Percentiles rank a stretch among this genome's conserved stretches.
Conservation (phyloP, 2,888 invertebrate species). For the Aphidoletes aphidimyza region DNA sequence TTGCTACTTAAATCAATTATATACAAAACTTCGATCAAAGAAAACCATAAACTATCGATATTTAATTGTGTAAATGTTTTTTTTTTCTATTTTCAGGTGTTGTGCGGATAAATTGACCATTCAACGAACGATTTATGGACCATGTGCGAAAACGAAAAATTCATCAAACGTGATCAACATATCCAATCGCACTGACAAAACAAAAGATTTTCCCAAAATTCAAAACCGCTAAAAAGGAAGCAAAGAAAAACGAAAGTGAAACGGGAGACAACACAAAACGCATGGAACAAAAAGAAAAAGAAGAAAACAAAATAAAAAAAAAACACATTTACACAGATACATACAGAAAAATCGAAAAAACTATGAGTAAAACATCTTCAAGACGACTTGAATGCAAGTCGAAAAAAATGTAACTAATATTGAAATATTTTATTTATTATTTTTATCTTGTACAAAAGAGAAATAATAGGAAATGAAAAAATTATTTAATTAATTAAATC, state of each 20-base stretch:
- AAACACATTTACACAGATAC: neutral
- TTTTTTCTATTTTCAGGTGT: slow-evolving; percentile 4
- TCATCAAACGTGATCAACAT: slow-evolving; percentile 45
- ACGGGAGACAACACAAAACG: neutral
- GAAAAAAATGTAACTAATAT: slow-evolving; percentile 49
- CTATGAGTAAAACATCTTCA: neutral
- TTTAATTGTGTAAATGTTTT: neutral
- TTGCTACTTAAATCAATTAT: too few relatives aligned
- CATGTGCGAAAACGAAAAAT: slow-evolving; percentile 14
- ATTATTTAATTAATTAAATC: neutral
- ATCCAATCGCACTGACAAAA: slow-evolving; percentile 33
- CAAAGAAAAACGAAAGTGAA: slow-evolving; percentile 37
- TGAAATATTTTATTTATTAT: slow-evolving; percentile 48
- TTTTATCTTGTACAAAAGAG: slow-evolving; percentile 42
- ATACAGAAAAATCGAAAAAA: neutral
- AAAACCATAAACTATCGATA: neutral
- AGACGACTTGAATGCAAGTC: slow-evolving; percentile 28
- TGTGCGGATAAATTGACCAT: slow-evolving; percentile 46
- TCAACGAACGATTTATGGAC: slow-evolving; percentile 44
- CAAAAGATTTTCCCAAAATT: neutral
- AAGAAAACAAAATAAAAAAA: neutral
- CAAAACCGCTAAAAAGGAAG: slow-evolving; percentile 7
- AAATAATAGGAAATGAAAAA: slow-evolving; percentile 33
- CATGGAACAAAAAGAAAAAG: slow-evolving; percentile 6
- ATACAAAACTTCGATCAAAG: too few relatives aligned